Base-by-base conservation (phyloP, 1,140 invertebrate species). In the Sycobia sp. region DNA sequence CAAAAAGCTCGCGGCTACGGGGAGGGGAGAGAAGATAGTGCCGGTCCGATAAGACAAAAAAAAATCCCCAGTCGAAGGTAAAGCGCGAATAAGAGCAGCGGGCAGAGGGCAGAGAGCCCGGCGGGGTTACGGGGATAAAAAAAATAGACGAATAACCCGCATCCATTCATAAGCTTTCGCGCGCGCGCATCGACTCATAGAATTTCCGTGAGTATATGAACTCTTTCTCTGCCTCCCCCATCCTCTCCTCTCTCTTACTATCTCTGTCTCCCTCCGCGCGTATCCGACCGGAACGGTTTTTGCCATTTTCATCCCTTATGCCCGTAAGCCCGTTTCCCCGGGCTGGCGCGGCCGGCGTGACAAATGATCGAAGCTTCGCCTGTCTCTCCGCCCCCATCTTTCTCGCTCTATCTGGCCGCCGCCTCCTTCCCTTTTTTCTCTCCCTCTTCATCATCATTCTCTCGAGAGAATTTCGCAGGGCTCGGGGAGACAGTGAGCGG, bases 301-400 rank as follows among this genome's bases (percentile, higher is more conserved):
- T 73, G 65, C 70, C 39, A 58, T 59, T 67, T 71, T 70, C 61
- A 68, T 69, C 68, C 66, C 65, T 68, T 68, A 59, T 63, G 55
- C 43, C 58, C 49, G n/a, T 67, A 68, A 70, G 70, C 65, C 59
- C 50, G 1, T 47, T 59, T 46, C 50, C 47, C 32, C 49, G 56
- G n/a, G n/a, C n/a, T n/a, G n/a, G 20, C 67, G 60, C n/a, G 41
- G 57, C 62, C 39, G n/a, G n/a, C 65, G 72, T 80, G 73, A 80
- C 72, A 76, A 79, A 79, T 72, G 76, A 74, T 69, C 65, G 43
- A 65, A 27, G 64, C 66, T 67, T 60, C 65, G 18, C 62, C 50
- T 63, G 46, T 47, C 54, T 61, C 64, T 70, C 63, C 65, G 65
- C 69, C 68, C 60, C 59, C 47, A 39, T 50, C 62, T 65, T 68